phyloP scores from a whole-genome alignment of 2,113 vertebrate species.

The Ciconia boyciana region DNA sequence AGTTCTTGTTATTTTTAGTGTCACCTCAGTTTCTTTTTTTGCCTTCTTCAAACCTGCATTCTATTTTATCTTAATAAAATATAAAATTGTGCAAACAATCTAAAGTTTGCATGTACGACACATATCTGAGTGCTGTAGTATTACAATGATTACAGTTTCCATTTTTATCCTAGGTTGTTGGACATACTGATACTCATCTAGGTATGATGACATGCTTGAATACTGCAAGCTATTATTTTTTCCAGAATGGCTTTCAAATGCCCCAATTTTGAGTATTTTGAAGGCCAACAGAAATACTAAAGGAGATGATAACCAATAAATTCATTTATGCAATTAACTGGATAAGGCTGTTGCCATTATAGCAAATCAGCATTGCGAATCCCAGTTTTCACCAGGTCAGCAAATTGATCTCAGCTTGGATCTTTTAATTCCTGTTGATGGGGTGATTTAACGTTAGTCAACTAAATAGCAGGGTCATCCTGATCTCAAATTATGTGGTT shows the following conservation, averaged over 20 bases:
- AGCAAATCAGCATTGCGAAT: not conserved
- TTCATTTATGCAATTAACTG: not conserved
- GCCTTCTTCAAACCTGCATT: not conserved
- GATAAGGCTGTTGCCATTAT: not conserved
- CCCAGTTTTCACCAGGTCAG: not conserved
- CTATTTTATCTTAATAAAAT: not conserved
- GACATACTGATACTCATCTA: not conserved
- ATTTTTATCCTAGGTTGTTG: not conserved
- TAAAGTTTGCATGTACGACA: not conserved
- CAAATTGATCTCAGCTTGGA: not conserved
- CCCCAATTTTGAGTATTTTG: not conserved
- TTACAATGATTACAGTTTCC: not conserved
- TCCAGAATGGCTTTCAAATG: not conserved
- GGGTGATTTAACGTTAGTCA: not conserved
- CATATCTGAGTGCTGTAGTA: not conserved
- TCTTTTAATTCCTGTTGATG: not conserved
- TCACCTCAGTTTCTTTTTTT: not conserved
- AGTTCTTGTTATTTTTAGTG: not conserved
- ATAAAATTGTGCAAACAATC: not conserved
- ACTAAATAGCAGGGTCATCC: constrained; percentile 16
- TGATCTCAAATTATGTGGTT: constrained; percentile 10
- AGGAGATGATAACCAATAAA: not conserved
- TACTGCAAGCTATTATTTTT: not conserved
- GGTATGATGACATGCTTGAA: not conserved
- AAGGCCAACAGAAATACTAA: not conserved